Base-by-base conservation (phyloP, 2,113 vertebrate species). In the Channa argus region DNA sequence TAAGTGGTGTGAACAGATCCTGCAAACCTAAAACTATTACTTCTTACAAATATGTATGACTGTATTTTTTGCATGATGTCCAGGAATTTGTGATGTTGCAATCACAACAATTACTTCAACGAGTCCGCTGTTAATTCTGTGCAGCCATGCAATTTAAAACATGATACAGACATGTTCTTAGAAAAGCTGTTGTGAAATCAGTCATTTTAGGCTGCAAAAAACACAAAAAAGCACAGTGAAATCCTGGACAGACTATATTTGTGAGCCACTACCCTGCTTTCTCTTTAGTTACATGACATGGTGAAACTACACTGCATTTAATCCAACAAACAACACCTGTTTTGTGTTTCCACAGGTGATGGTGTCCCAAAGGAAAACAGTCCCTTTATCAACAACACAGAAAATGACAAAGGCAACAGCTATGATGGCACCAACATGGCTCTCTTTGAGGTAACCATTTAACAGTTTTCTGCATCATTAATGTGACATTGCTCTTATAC, bases 381-480 rank as follows among this genome's bases (percentile, higher is more conserved):
- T 78, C 97, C 96, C 0, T 98, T 98, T 68, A 96, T 98, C 85
- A 93, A 93, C 81, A 96, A 76, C 79, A 90, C 91, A 2, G 95
- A 97, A 24, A 60, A 75, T 54, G 95, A 96, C 69, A 92, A 88
- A 66, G 94, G 88, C 76, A 96, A 88, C 34, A 79, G 82, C 8
- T 96, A 96, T 0, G 96, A 99, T 86, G 96, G 97, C 63, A 98
- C 96, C 91, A 99, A 97, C 93, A 96, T 99, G 97, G 97, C 97
- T 13, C 95, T 99, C 2, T 99, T 99, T 87, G 98, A 98, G 96
- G 98, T 97, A 92, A 91, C 39, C 7, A 4, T 37, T 33, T 47
- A 33, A 7, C 33, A 8, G 3, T 49, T 63, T 9, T 68, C 11
- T 6, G 41, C 12, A 54, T 44, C 39, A 34, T 53, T 3, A 24